phyloP scores from a whole-genome alignment of 1,140 invertebrate genomes.

The Zeugodacus cucurbitae region DNA sequence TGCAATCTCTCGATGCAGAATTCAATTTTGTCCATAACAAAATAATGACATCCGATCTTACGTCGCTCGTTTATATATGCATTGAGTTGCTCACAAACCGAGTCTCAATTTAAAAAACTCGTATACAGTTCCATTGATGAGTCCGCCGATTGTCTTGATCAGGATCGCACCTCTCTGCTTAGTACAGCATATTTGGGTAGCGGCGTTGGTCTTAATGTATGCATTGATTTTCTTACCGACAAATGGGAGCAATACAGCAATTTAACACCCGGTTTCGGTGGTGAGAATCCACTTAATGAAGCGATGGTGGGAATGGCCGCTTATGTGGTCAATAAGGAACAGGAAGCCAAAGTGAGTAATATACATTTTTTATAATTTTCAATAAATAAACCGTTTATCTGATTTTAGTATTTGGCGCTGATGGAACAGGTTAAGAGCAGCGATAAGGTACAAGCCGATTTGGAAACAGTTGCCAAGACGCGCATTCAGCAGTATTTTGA shows the following conservation, averaged over 20 bases:
- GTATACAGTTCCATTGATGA: constrained; percentile 55
- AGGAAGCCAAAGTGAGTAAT: no score
- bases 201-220: constrained; percentile 50
- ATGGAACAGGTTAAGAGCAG: constrained; percentile 48
- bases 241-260: constrained; percentile 53
- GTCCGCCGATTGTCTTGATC: constrained; percentile 48
- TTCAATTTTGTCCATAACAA: constrained; percentile 74
- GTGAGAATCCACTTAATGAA: constrained; percentile 52
- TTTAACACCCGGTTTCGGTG: constrained; percentile 55
- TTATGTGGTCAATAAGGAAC: constrained; percentile 52
- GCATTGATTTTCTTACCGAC: constrained; percentile 53
- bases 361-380: no score
- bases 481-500: constrained; percentile 51
- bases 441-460: constrained; percentile 42
- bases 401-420: constrained; percentile 49
- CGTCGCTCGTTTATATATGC: constrained; percentile 68
- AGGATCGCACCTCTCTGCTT: constrained; percentile 56
- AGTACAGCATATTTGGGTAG: constrained; percentile 55
- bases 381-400: no score
- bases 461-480: constrained; percentile 49
- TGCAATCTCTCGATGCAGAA: constrained; percentile 69
- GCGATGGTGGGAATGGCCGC: constrained; percentile 53
- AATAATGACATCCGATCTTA: constrained; percentile 70
- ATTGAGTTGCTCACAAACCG: constrained; percentile 70
- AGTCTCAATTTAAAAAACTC: constrained; percentile 51